Base-by-base conservation (phyloP, 2,888 invertebrate genomes). In the Synergus itoensis region DNA sequence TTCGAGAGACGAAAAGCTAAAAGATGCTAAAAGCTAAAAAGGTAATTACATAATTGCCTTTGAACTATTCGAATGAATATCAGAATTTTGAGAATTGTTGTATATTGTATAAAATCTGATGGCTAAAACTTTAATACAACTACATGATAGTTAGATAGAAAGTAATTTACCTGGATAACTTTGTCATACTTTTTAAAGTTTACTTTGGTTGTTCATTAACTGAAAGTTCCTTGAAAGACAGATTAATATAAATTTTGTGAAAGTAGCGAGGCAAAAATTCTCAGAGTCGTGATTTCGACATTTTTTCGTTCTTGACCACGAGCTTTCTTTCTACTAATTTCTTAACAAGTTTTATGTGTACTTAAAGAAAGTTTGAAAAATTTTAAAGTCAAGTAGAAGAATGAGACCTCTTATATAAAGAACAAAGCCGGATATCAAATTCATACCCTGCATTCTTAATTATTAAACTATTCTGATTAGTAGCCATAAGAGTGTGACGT, bases 271-370 rank as follows among this genome's bases (percentile, higher is more conserved):
- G 16, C 16, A 48, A 69, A 69, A 69, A 48, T 69, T 18, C 14
- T 8, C 7, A 45, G 41, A 28, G 21, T 0, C 64, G 40, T 64
- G 45, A 67, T 45, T 45, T 28, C 28, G 43, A 21, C 65, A 67
- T 16, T 65, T 65, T 43, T 67, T 5, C 18, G 45, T 67, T 67
- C 18, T 45, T 67, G 45, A 45, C 28, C 28, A 21, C 45, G 45
- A 28, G 67, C 67, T 67, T 67, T 67, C 67, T 21, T 67, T 67
- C 21, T 8, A 53, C 67, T 67, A 43, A 67, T 45, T n/a, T n/a
- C n/a, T 0, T 69, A 45, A 48, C 14, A 8, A 8, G 21, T 28
- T 69, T 48, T 28, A 48, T 45, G 45, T 69, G 0, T 16, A 16
- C 28, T 48, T 69, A 9, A 16, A 1, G 0, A 69, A 48, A 48